Percentiles rank a stretch among this genome's conserved stretches.
Conservation (phyloP, 2,113 vertebrate genomes). For the Passerina amoena region DNA sequence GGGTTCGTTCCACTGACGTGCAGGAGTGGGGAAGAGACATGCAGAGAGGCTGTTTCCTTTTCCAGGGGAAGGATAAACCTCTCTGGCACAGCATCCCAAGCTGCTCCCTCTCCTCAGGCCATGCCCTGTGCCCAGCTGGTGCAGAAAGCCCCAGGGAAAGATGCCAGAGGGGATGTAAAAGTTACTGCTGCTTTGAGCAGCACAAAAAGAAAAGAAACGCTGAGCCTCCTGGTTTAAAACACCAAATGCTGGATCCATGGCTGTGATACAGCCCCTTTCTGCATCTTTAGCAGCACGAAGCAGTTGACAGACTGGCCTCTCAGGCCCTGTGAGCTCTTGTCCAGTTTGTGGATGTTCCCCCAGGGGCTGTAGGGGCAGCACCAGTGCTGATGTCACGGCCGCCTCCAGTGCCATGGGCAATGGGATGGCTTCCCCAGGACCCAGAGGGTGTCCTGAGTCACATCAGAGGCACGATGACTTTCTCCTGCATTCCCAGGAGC, state of each 20-base stretch:
- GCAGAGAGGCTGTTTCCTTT: neutral
- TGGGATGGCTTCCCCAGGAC: accelerated
- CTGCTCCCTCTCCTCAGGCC: neutral
- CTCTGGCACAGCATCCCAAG: neutral
- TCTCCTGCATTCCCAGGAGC: accelerated
- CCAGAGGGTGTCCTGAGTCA: neutral
- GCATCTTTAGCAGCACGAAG: neutral
- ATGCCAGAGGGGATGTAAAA: neutral
- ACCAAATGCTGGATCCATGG: neutral
- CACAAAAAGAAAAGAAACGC: neutral
- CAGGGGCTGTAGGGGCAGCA: accelerated
- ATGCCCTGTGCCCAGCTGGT: neutral
- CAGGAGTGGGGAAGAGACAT: neutral
- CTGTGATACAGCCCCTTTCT: neutral
- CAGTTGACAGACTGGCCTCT: neutral
- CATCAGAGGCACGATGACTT: neutral
- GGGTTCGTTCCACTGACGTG: neutral
- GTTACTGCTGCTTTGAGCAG: neutral
- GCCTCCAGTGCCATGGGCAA: neutral
- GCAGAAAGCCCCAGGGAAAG: neutral
- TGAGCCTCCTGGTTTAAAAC: neutral
- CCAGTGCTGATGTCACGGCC: accelerated
- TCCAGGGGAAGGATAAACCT: accelerated
- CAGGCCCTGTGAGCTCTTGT: neutral
- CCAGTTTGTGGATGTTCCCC: neutral